Percentiles rank a stretch among this genome's conserved stretches.
Conservation (phyloP, 2,888 invertebrate genomes). For the Acanthococcus lagerstroemiae region DNA sequence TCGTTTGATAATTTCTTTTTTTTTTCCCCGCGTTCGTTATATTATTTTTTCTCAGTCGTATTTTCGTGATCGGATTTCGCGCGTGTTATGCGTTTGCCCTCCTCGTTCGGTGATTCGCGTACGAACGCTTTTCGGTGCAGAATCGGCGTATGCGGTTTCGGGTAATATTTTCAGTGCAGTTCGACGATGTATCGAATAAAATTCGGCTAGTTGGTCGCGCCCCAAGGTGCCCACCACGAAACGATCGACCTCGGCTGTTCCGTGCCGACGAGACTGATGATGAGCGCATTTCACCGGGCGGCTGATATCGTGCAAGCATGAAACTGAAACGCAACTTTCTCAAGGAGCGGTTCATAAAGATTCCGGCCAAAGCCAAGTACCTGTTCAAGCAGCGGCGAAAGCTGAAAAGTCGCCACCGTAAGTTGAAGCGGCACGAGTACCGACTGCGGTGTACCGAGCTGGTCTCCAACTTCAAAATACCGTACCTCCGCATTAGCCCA, state of each 20-base stretch:
- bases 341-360: background rate
- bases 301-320: background rate
- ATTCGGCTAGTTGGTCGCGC: constrained; percentile 4
- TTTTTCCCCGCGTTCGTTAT: background rate
- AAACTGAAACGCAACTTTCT: background rate
- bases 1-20: background rate
- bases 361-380: background rate
- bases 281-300: background rate
- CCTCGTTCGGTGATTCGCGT: no score
- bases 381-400: background rate
- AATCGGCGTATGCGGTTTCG: no score
- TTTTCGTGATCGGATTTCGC: background rate
- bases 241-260: background rate
- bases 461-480: constrained; percentile 18
- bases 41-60: background rate
- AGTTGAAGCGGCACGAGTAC: constrained; percentile 13
- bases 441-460: background rate
- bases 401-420: background rate
- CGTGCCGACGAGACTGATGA: no score
- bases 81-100: no score
- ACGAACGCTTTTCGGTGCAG: no score
- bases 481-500: constrained; percentile 14
- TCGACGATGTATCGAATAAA: constrained; percentile 18
- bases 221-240: background rate
- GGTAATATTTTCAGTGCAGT: background rate